Conservation (phyloP, 1,140 invertebrate genomes). For the Penaeus vannamei region DNA sequence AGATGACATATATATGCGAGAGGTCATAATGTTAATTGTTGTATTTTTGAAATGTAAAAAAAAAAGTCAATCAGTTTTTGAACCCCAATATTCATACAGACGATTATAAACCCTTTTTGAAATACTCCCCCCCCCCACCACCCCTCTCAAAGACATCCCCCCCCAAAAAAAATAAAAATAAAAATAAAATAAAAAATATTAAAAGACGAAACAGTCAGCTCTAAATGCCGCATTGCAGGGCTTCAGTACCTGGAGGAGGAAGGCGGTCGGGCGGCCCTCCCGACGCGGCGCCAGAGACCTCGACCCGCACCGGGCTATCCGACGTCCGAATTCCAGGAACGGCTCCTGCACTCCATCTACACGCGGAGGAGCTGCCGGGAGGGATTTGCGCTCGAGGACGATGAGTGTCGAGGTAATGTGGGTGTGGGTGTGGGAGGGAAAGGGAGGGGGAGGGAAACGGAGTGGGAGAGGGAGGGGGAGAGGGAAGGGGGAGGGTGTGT, state of each 20-base stretch:
- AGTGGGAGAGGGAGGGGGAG: too few relatives aligned
- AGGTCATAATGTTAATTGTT: background rate
- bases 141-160: too few relatives aligned
- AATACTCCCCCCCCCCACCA: too few relatives aligned
- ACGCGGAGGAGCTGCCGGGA: constrained; percentile 37
- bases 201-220: background rate
- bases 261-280: constrained; percentile 8
- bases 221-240: constrained; percentile 20
- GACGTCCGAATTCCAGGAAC: constrained; percentile 56
- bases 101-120: too few relatives aligned
- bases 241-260: constrained; percentile 59
- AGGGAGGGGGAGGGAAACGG: background rate
- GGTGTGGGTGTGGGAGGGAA: background rate
- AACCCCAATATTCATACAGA: background rate
- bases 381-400: constrained; percentile 45
- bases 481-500: too few relatives aligned
- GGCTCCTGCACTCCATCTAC: constrained; percentile 53
- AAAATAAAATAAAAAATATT: background rate
- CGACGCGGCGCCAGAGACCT: constrained; percentile 24
- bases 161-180: background rate
- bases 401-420: constrained; percentile 45
- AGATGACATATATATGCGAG: background rate
- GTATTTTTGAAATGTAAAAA: background rate
- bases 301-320: constrained; percentile 51
- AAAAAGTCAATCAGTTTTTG: background rate